A percentile compares a stretch with the other conserved stretches of the same genome.
Evolutionary conservation across 2,113 vertebrate species (phyloP).

Genomic region (Entelurus aequoreus): DNA sequence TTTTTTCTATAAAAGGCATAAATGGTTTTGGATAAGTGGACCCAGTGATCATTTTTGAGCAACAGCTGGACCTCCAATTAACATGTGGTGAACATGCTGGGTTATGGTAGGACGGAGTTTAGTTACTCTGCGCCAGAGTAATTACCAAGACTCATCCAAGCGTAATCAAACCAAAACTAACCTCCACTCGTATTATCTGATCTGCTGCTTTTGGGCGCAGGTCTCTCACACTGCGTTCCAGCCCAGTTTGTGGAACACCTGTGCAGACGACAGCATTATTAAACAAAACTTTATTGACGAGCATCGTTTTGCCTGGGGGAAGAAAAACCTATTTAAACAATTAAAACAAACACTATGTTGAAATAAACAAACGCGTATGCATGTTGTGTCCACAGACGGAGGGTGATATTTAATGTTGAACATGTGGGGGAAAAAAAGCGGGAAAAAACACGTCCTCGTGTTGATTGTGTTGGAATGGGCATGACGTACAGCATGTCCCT

Average conservation of each 20-base stretch:
- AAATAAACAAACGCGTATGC: slow-evolving; percentile 38
- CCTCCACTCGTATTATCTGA: slow-evolving; percentile 91
- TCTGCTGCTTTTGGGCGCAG: slow-evolving; percentile 96
- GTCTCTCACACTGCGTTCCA: slow-evolving; percentile 95
- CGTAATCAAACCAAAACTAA: slow-evolving; percentile 66
- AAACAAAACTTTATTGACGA: neutral
- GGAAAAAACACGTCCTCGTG: slow-evolving; percentile 43
- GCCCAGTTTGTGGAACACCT: slow-evolving; percentile 98
- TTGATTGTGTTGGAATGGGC: slow-evolving; percentile 54
- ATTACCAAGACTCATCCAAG: neutral
- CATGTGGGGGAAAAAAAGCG: slow-evolving; percentile 41
- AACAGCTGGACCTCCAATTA: slow-evolving; percentile 17
- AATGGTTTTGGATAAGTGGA: neutral
- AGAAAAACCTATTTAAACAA: slow-evolving; percentile 16
- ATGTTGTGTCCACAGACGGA: slow-evolving; percentile 24
- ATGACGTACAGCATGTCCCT: slow-evolving; percentile 62
- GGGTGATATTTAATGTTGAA: slow-evolving; percentile 40
- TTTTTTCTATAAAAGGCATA: neutral
- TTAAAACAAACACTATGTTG: slow-evolving; percentile 38
- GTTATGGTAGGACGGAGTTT: slow-evolving; percentile 1
- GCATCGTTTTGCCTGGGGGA: too few relatives aligned
- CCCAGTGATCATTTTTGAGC: neutral
- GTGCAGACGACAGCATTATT: slow-evolving; percentile 47
- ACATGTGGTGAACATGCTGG: slow-evolving; percentile 14
- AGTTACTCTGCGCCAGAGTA: neutral